phyloP scores from a whole-genome alignment of 2,797 vertebrate genomes.

The Neopelma chrysocephalum region DNA sequence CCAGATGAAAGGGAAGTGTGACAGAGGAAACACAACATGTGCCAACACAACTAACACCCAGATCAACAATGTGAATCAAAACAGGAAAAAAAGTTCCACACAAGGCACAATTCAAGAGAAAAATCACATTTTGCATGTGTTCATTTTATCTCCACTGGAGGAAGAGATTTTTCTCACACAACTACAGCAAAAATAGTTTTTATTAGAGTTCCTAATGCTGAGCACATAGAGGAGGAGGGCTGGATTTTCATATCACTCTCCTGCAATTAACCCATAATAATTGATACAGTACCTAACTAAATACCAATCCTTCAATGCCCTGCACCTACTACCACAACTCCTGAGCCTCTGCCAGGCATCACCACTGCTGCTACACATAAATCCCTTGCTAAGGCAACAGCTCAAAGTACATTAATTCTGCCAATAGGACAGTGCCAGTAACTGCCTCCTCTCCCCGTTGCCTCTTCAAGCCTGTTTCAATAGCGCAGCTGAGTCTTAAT shows the following conservation, averaged over 20 bases:
- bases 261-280: neutral
- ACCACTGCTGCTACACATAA: neutral
- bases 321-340: neutral
- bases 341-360: neutral
- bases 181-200: neutral
- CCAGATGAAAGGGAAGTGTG: neutral
- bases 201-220: neutral
- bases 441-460: neutral
- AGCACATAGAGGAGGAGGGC: neutral
- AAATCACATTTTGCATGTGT: neutral
- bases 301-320: neutral
- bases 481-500: neutral
- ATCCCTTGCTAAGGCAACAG: neutral
- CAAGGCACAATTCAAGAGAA: neutral
- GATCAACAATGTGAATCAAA: neutral
- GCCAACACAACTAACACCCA: neutral
- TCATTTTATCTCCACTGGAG: neutral
- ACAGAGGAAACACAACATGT: fast-evolving
- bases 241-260: neutral
- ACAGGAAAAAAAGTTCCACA: neutral
- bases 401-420: neutral
- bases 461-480: neutral
- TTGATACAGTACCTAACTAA: neutral
- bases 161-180: neutral
- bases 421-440: neutral